Percentiles rank a stretch among this genome's conserved stretches.
Evolutionary conservation across 2,113 vertebrate species (phyloP).

Genomic region (Arizona elegans): DNA sequence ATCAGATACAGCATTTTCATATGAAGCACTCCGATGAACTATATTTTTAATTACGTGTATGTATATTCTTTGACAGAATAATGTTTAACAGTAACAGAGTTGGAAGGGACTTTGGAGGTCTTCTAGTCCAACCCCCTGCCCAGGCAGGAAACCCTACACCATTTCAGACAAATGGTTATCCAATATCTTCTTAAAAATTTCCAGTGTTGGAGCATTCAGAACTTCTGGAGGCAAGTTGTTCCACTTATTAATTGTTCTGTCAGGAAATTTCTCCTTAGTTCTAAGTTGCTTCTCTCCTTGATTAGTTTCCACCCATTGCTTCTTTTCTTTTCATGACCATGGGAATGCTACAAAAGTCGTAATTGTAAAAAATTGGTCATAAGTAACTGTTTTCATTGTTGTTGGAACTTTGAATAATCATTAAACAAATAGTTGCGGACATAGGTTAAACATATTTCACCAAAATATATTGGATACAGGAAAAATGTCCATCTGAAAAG

Average conservation of each 20-base stretch:
- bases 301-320: too few relatives aligned
- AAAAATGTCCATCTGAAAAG: neutral
- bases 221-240: too few relatives aligned
- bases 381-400: neutral
- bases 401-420: neutral
- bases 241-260: too few relatives aligned
- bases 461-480: neutral
- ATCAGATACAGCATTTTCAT: neutral
- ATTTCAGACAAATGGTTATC: too few relatives aligned
- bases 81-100: neutral
- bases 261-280: too few relatives aligned
- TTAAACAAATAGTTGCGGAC: neutral
- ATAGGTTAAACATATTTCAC: too few relatives aligned
- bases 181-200: too few relatives aligned
- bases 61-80: neutral
- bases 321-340: neutral
- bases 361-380: neutral
- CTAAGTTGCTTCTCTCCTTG: too few relatives aligned
- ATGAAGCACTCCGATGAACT: neutral
- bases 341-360: neutral
- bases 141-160: too few relatives aligned
- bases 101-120: too few relatives aligned
- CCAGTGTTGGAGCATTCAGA: too few relatives aligned
- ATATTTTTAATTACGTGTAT: neutral
- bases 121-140: too few relatives aligned